Base-by-base conservation (phyloP, 2,113 vertebrate species). In the Megaceryle torquata region DNA sequence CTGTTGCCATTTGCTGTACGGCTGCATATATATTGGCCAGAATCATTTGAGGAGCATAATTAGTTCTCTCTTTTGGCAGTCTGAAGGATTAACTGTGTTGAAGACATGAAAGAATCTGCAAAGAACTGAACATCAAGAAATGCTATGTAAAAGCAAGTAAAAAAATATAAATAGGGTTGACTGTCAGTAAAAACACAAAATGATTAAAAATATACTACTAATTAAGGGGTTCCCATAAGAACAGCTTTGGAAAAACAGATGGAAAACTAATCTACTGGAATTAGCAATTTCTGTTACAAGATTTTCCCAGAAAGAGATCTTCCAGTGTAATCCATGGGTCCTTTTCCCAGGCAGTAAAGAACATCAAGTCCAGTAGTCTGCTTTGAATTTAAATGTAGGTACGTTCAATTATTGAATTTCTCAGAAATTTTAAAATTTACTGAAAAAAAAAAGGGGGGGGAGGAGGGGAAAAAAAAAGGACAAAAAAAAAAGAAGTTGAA, bases 211-310 rank as follows among this genome's bases (percentile, higher is more conserved):
- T 93, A 78, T 50, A 51, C 35, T 64, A 35, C 56, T 88, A 86
- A 96, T 78, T 70, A 94, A 68, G 20, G 19, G 6, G 14, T 84
- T 96, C 85, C 76, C 72, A 81, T 61, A 88, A 80, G 85, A 91
- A 44, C 9, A 70, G 33, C 29, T 83, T 86, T 83, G 88, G 88
- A 69, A 91, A 84, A 90, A 90, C 35, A 71, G 95, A 15, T 59
- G 69, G 83, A 97, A 96, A 97, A 94, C 88, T 83, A 70, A 88
- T 88, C 56, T 81, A n/a, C 64, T 90, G 43, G 65, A 95, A 95
- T 93, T 91, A 91, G 39, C 72, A 88, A 64, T 65, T 87, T 94
- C 84, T 95, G 29, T 91, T 82, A 60, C 35, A 88, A 93, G 35
- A 75, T 74, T 96, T 91, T 95, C 90, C 88, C 88, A 94, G 89